Conservation (phyloP, 2,888 invertebrate genomes). For the Calameuta filiformis region DNA sequence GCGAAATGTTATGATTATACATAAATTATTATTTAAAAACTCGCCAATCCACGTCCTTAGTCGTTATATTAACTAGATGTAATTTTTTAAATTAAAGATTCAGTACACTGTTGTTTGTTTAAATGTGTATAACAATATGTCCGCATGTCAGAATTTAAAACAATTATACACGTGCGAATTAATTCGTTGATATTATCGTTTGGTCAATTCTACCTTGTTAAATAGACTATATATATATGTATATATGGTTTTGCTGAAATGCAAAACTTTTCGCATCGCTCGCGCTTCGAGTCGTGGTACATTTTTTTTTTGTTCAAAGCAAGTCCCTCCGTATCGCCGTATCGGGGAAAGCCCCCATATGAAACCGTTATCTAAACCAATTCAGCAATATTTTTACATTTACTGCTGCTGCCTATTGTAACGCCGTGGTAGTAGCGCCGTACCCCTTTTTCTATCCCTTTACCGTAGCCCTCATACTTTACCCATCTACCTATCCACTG, state of each 20-base stretch:
- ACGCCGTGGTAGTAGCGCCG: background rate
- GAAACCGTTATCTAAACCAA: constrained; percentile 61
- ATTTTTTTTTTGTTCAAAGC: constrained; percentile 54
- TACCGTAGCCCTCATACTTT: no score
- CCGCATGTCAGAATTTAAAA: no score
- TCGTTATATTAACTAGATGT: no score
- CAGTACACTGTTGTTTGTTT: no score
- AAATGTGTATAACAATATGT: no score
- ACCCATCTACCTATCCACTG: background rate
- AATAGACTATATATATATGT: no score
- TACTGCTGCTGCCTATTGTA: constrained; percentile 33
- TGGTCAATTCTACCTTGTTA: no score
- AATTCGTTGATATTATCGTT: no score
- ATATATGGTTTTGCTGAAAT: constrained; percentile 45
- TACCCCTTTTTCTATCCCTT: constrained; percentile 20
- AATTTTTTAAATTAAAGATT: no score
- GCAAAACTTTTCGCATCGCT: constrained; percentile 54
- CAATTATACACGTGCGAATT: no score
- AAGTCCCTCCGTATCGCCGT: constrained; percentile 40
- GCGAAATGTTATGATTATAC: constrained; percentile 33
- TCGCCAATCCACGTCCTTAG: no score
- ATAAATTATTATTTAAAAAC: constrained; percentile 28
- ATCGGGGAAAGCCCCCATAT: constrained; percentile 49
- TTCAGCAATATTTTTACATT: constrained; percentile 63
- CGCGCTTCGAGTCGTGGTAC: constrained; percentile 48